These are phyloP conservation scores for Colaptes auratus DNA, from an alignment of 2,113 vertebrate species.

Conservation along the genomic window DNA sequence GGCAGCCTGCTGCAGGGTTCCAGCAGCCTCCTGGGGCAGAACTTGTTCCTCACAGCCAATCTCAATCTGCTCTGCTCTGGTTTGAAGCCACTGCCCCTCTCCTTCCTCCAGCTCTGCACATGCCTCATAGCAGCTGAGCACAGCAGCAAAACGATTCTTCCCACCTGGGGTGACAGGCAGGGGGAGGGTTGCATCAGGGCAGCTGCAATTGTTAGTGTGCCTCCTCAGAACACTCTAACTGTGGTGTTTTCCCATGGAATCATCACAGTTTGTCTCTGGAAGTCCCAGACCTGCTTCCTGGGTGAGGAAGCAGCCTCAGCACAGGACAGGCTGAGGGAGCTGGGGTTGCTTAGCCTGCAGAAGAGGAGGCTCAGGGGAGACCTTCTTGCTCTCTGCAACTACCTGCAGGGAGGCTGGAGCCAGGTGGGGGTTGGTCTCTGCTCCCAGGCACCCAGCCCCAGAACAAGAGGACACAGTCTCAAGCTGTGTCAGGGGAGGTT, in stretches of 20 bases:
- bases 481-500: too few relatives aligned
- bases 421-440: too few relatives aligned
- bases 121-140: not conserved
- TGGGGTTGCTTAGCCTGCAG: too few relatives aligned
- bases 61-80: too few relatives aligned
- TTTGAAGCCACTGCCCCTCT: not conserved
- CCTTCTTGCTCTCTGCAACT: too few relatives aligned
- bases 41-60: too few relatives aligned
- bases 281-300: not conserved
- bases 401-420: too few relatives aligned
- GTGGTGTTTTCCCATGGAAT: rapidly evolving
- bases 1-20: too few relatives aligned
- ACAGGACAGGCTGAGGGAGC: not conserved
- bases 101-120: not conserved
- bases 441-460: too few relatives aligned
- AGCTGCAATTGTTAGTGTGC: not conserved
- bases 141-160: not conserved
- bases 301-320: not conserved
- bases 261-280: rapidly evolving
- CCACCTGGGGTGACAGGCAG: rapidly evolving
- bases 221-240: rapidly evolving
- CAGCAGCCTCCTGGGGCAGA: too few relatives aligned
- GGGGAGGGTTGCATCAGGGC: not conserved
- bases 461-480: too few relatives aligned
- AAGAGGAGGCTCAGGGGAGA: too few relatives aligned